Conservation (phyloP, 2,797 vertebrate genomes). For the Anguilla marmorata region DNA sequence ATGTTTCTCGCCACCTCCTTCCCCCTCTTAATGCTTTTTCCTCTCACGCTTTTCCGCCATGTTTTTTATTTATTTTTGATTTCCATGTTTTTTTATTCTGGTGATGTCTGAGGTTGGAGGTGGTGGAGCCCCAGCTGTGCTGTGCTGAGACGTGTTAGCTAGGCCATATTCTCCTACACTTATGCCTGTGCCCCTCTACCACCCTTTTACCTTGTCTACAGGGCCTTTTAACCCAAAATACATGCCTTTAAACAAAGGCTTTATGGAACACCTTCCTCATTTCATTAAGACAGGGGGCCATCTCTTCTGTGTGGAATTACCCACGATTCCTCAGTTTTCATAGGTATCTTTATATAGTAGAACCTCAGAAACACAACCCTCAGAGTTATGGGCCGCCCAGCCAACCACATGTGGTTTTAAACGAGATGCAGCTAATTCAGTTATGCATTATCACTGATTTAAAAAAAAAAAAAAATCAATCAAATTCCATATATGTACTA, state of each 20-base stretch:
- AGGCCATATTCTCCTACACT: conserved; percentile 67
- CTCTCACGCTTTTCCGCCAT: conserved; percentile 55
- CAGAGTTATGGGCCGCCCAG: too few species aligned
- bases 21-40: conserved; percentile 59
- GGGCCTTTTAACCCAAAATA: conserved; percentile 42
- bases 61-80: conserved; percentile 30
- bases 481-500: too few species aligned
- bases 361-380: too few species aligned
- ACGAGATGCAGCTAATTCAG: too few species aligned
- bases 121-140: conserved; percentile 63
- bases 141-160: conserved; percentile 33
- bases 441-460: too few species aligned
- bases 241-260: conserved; percentile 41
- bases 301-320: neutral
- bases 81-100: conserved; percentile 62
- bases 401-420: too few species aligned
- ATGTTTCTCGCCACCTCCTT: conserved; percentile 60
- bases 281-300: neutral
- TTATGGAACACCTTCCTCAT: conserved; percentile 57
- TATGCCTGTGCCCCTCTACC: conserved; percentile 49
- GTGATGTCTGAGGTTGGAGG: neutral
- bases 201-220: conserved; percentile 32
- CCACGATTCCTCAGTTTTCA: too few species aligned
- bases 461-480: too few species aligned
- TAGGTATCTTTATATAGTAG: neutral